Evolutionary conservation across 2,888 invertebrate genomes (phyloP), one percentile per base, ranked within the genome.

Genomic region (Cyaniris semiargus): DNA sequence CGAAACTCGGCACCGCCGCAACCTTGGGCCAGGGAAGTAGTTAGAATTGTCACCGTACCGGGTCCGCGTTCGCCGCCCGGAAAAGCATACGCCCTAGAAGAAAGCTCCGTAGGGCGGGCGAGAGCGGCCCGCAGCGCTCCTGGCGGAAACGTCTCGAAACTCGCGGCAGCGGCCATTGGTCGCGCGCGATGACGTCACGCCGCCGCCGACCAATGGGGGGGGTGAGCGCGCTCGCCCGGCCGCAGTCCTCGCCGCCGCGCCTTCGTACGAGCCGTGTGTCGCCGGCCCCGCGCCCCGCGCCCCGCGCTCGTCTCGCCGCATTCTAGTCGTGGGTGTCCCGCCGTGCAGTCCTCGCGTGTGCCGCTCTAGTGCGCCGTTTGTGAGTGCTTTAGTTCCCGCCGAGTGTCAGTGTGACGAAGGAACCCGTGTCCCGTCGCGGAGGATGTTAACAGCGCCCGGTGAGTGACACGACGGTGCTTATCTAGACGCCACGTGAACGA

Each of bases 361-460:
- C 87, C 90, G 88, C 90, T 86, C 90, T 83, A 92, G 94, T 94
- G 93, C 93, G 93, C 92, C 90, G 90, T 91, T 92, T 92, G 93
- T 93, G 92, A 92, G 93, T 93, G 93, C 91, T 92, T 85, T 86
- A 84, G 83, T 90, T 91, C 90, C 89, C 90, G 90, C 90, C 93
- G 89, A 91, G 94, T 93, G 93, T 91, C 91, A 91, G 93, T 93
- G 93, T 91, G 89, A 89, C 89, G 87, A 88, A 90, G 90, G 88
- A 90, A 86, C 90, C 88, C 82, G 89, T 88, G 85, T 84, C 87
- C 87, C 84, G 86, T 86, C 89, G 89, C 92, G 88, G 94, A 94
- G 93, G 93, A 94, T 94, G 94, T 93, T 93, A 92, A 92, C 93
- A 94, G 94, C 92, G 87, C 90, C 93, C 93, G 94, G 94, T 94